Evolutionary conservation across 1,140 invertebrate species (phyloP), one percentile per base, ranked within the genome.

Genomic region (Diachasma alloeum): DNA sequence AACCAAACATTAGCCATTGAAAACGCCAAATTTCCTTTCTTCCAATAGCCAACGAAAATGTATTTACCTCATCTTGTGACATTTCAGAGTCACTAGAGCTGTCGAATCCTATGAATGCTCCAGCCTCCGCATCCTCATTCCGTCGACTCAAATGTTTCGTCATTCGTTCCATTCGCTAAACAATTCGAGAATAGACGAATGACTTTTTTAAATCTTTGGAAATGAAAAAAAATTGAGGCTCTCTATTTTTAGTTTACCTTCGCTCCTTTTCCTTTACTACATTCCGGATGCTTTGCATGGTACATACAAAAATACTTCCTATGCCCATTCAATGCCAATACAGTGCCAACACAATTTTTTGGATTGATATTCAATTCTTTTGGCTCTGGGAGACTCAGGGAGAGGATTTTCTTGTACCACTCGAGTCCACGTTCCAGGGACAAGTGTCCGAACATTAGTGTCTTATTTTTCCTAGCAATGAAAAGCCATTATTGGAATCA

Each of bases 291-390:
- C 87, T 97, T 98, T 42, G 97, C 97, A 90, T 99, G 98, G 90
- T 98, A 99, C 91, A 99, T 97, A 86, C 97, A 99, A 90, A 99
- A 99, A 89, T 99, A 99, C 89, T 97, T 97, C 67, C 97, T 91
- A 88, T 97, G 96, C 4, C 98, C 98, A 90, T 99, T 99, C 42
- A 99, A 90, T 0, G 97, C 96, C 22, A 99, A 89, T 37, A 99
- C 98, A 22, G 98, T 99, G 6, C 98, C 98, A 39, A 99, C 94
- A 89, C 97, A 99, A 91, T 99, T 99, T 82, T 96, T 93, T 3
- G 97, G 96, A 91, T 99, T 99, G 44, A 99, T 98, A 79, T 95
- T 94, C 71, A 99, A 90, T 81, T 96, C 94, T 72, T 93, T 91
- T 59, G 92, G 93, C 88, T 97, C 94, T 22, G 94, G 93, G 63